Evolutionary conservation across 2,113 vertebrate genomes (phyloP), one percentile per base, ranked within the genome.

Genomic region (Cynoglossus semilaevis): DNA sequence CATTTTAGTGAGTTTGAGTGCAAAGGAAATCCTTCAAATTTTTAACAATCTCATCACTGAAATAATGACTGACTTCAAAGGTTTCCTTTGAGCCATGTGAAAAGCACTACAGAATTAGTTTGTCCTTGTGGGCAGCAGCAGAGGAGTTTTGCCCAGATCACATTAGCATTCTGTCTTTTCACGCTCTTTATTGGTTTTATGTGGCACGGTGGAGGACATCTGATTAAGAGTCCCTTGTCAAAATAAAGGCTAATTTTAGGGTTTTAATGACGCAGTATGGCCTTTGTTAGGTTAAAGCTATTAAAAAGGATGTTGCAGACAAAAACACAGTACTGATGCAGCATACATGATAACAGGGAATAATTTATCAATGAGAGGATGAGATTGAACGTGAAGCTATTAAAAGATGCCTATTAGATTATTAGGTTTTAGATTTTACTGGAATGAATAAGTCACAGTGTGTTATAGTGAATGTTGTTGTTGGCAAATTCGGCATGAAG

Each of bases 201-300:
- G 15, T 19, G 38, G 40, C 48, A 8, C 40, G 22, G 35, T 15
- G 11, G 19, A 63, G 38, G 36, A 19, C 40, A 8, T 37, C 34
- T 59, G 50, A 71, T 68, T 55, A 50, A 77, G 17, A 19, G 22
- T 22, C 8, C 5, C 15, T 7, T 47, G 63, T 61, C 35, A 58
- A 49, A 64, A 56, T 61, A 44, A 51, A 58, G 18, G 43, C 43
- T 61, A 22, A 43, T 60, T 65, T 53, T 14, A 41, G 45, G 52
- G 18, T 56, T 17, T 45, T 46, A 61, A 52, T 57, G 12, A 8
- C 17, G 38, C 18, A 5, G 35, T 14, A 3, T 57, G 51, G 37
- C 19, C 52, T 47, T 22, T 47, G 34, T 35, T 29, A 45, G 44
- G 7, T 18, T 15, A 50, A 22, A 14, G 37, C 36, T 49, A 7